Conservation (phyloP, 2,113 vertebrate species). For the Indicator indicator region DNA sequence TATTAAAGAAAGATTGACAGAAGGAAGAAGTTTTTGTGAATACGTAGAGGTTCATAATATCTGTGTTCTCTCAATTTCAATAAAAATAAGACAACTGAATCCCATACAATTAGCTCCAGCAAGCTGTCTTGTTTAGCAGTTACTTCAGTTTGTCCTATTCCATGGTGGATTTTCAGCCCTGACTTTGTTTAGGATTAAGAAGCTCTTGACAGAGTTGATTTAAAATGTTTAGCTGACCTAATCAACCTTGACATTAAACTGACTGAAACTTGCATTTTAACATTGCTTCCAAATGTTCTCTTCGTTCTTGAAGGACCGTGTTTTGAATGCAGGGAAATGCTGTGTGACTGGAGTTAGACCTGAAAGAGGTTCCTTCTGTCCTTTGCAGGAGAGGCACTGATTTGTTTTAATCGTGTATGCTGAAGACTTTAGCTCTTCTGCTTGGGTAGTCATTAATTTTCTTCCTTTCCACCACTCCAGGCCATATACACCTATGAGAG, state of each 20-base stretch:
- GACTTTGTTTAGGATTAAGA: not conserved
- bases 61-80: not conserved
- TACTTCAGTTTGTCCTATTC: not conserved
- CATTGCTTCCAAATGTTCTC: not conserved
- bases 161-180: not conserved
- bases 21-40: not conserved
- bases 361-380: not conserved
- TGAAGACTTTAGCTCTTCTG: not conserved
- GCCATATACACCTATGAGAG: constrained; percentile 87
- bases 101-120: not conserved
- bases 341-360: not conserved
- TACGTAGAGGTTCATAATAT: not conserved
- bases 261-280: not conserved
- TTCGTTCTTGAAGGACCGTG: not conserved
- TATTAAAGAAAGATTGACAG: not conserved
- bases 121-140: not conserved
- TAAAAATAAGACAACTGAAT: not conserved
- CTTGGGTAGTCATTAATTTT: not conserved
- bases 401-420: not conserved
- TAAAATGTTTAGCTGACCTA: not conserved
- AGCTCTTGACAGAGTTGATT: not conserved
- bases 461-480: constrained; percentile 65
- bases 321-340: not conserved
- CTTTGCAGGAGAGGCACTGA: not conserved
- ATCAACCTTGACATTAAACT: not conserved